Conservation (phyloP, 1,140 invertebrate genomes). For the Thaumetopoea pityocampa region DNA sequence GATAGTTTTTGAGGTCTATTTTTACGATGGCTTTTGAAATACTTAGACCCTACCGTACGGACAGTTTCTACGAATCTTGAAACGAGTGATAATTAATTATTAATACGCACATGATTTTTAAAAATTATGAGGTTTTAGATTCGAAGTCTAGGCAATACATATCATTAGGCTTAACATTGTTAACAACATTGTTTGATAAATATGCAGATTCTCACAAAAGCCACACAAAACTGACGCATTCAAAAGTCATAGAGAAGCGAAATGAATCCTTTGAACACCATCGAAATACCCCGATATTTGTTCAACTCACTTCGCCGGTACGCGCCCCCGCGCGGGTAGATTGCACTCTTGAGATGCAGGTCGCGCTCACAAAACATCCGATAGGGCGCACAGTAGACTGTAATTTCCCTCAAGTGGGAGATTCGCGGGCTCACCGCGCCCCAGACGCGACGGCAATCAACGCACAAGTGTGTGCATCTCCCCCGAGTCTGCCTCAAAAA, state of each 20-base stretch:
- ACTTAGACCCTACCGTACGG: no score
- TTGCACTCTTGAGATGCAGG: slow-evolving; percentile 43
- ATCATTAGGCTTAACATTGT: no score
- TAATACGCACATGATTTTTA: no score
- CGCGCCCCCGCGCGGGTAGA: slow-evolving; percentile 22
- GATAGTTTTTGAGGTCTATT: no score
- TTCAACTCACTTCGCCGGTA: slow-evolving; percentile 17
- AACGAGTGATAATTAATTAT: no score
- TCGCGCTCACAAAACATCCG: slow-evolving; percentile 60
- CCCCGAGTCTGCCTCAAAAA: slow-evolving; percentile 38
- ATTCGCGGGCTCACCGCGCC: slow-evolving; percentile 32
- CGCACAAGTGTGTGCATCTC: slow-evolving; percentile 17
- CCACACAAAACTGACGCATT: neutral
- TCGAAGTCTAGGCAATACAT: no score
- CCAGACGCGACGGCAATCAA: slow-evolving; percentile 44
- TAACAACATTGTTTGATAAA: no score
- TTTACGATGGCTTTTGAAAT: no score
- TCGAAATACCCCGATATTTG: slow-evolving; percentile 26
- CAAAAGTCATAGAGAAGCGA: slow-evolving; percentile 7
- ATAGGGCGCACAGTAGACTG: slow-evolving; percentile 51
- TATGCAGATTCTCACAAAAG: no score
- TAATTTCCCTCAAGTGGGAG: slow-evolving; percentile 61
- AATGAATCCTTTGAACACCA: slow-evolving; percentile 20
- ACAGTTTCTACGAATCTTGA: no score
- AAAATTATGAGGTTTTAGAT: no score